Conservation (phyloP, 2,888 invertebrate species). For the Zhuqinia jingwanae region DNA sequence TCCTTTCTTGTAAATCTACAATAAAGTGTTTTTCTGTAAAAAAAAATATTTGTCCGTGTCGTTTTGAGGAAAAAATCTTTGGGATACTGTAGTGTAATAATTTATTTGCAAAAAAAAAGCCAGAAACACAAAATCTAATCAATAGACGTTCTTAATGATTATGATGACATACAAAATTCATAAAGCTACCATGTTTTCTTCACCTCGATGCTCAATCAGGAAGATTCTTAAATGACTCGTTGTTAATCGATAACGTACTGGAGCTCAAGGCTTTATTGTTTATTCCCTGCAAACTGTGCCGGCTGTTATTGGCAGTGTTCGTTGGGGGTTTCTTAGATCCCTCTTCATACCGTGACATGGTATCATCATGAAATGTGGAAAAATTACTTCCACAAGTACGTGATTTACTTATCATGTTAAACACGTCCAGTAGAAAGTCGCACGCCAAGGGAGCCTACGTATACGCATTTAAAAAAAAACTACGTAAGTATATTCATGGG, state of each 20-base stretch:
- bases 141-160: no score
- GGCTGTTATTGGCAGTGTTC: not conserved
- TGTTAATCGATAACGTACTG: conserved; percentile 43
- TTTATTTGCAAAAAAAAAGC: no score
- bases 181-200: no score
- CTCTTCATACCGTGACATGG: conserved; percentile 52
- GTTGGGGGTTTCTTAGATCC: not conserved
- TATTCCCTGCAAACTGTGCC: conserved; percentile 15
- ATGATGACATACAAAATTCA: no score
- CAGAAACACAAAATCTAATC: no score
- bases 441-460: conserved; percentile 55
- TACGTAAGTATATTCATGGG: not conserved
- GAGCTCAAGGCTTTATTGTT: conserved; percentile 43
- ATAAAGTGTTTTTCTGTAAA: no score
- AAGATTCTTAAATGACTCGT: conserved; percentile 57
- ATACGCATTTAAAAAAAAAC: not conserved
- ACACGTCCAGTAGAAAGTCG: conserved; percentile 62
- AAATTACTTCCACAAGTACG: conserved; percentile 27
- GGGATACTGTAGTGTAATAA: no score
- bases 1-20: no score
- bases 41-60: no score
- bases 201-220: conserved; percentile 37
- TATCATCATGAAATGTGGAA: conserved; percentile 42
- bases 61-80: no score
- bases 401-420: conserved; percentile 46